Evolutionary conservation across 37 sponge, comb jelly and placozoan species (phyloP), one percentile per base, ranked within the genome.

Genomic region (Chondrosia reniformis): DNA sequence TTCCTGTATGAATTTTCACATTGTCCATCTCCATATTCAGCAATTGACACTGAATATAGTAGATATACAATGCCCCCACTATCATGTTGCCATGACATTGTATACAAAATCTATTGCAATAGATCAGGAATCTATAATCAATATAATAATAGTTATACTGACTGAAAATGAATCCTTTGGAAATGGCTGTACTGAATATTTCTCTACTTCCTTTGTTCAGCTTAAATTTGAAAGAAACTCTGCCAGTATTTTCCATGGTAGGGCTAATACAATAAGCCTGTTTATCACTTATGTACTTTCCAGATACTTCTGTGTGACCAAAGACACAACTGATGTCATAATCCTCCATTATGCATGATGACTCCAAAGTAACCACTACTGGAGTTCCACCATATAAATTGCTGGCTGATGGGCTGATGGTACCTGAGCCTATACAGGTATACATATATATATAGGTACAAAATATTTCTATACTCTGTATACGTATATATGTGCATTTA

Each of bases 371-470:
- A 25, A 69, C 72, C 12, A 40, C 72, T 25, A 69, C 72, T 21
- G 72, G 72, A 38, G 72, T 69, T 21, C 72, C 43, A 43, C 72
- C 72, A 10, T 42, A 24, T 1, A 69, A 41, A 69, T 69, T 69
- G 1, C 72, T 44, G 42, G 41, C 72, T 42, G 40, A 43, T 37
- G 72, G 72, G 24, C 17, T 42, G 40, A 69, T 39, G 40, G 38
- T 34, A 24, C 39, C 1, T 39, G 42, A n/a, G 25, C 17, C 41
- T 39, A 39, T 44, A 40, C 9, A 36, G 5, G 67, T 4, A 62
- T 27, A 32, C 19, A 64, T 13, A 64, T 64, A 36, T n/a, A 9
- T 9, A 62, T 62, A 25, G 27, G 8, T 62, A 62, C 63, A 33
- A 36, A 19, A 49, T 49, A 15, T 15, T 49, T 49, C 10, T 49